A percentile compares a stretch with the other conserved stretches of the same genome.
Conservation (phyloP, 2,888 invertebrate genomes). For the Zaprionus obscuricornis region DNA sequence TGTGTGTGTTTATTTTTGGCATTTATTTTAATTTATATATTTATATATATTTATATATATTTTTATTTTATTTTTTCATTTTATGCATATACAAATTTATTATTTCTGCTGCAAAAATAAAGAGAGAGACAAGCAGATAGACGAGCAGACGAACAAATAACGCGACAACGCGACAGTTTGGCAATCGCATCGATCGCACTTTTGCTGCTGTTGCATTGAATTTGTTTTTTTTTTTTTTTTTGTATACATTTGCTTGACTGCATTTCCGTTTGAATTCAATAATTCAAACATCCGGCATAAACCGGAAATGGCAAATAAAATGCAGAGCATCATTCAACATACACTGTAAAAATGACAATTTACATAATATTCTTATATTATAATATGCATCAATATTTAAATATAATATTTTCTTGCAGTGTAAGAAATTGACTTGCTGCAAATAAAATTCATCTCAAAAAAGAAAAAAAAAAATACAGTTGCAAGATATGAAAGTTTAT, state of each 20-base stretch:
- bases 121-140: constrained; percentile 8
- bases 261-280: constrained; percentile 72
- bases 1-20: constrained; percentile 26
- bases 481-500: no score
- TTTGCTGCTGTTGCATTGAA: constrained; percentile 47
- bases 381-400: no score
- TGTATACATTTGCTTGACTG: constrained; percentile 53
- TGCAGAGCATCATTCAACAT: constrained; percentile 43
- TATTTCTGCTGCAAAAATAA: constrained; percentile 15
- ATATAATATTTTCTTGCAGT: no score
- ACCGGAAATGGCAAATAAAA: constrained; percentile 76
- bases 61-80: constrained; percentile 72
- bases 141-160: constrained; percentile 3
- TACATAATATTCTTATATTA: no score
- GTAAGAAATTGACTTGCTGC: no score
- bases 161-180: background rate
- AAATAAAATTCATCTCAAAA: no score
- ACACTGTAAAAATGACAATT: constrained; percentile 42
- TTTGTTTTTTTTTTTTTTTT: constrained; percentile 41
- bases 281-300: constrained; percentile 73
- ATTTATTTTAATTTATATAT: constrained; percentile 72
- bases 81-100: constrained; percentile 43
- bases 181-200: constrained; percentile 10
- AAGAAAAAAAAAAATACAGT: no score
- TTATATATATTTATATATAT: constrained; percentile 52